Percentiles rank a stretch among this genome's conserved stretches.
phyloP scores from a whole-genome alignment of 2,888 invertebrate genomes.

The Autographa gamma region DNA sequence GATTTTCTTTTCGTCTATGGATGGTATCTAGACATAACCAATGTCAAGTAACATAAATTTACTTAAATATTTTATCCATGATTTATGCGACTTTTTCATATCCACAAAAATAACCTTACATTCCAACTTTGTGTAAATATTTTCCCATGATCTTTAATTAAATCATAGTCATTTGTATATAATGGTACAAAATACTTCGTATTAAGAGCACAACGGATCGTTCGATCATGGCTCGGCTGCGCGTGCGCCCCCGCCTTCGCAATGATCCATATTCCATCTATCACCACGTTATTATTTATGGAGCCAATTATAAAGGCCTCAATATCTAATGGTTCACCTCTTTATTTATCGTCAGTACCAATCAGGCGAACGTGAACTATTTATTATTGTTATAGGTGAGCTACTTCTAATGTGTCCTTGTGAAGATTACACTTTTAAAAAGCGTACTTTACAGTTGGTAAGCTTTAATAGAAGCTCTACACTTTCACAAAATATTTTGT shows the following conservation, averaged over 20 bases:
- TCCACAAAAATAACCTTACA: background rate
- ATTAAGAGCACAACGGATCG: conserved; percentile 55
- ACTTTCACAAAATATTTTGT: too few species aligned
- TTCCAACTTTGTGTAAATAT: background rate
- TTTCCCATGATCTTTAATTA: conserved; percentile 33
- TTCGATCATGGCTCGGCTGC: conserved; percentile 65
- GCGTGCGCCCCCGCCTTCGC: conserved; percentile 66
- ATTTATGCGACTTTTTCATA: background rate
- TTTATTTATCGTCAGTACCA: conserved; percentile 51
- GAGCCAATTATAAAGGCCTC: conserved; percentile 65
- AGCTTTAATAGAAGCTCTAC: too few species aligned
- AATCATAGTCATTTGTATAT: conserved; percentile 13
- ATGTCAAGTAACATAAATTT: background rate
- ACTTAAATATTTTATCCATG: background rate
- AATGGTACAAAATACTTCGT: conserved; percentile 29
- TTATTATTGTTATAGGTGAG: conserved; percentile 39
- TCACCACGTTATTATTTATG: conserved; percentile 73
- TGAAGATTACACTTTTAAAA: background rate
- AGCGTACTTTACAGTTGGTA: too few species aligned
- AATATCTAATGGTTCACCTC: conserved; percentile 52
- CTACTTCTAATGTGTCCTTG: conserved; percentile 10
- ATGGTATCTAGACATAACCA: background rate
- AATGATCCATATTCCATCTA: conserved; percentile 71
- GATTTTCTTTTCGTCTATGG: background rate
- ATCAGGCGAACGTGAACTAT: conserved; percentile 33